Conservation (phyloP, 2,888 invertebrate genomes). For the Cryptus viduatorius region DNA sequence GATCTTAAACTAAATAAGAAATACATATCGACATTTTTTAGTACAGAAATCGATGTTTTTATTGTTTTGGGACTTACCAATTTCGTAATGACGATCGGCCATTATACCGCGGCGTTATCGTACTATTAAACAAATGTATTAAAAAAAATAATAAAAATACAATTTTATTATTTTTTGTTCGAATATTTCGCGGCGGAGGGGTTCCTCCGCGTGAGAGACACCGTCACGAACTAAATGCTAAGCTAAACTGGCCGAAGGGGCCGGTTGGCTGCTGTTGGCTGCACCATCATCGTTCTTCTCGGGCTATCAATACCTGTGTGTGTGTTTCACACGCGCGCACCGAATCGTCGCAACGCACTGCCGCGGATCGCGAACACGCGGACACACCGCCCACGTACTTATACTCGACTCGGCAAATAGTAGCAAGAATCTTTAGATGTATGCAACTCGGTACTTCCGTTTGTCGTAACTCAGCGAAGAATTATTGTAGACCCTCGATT, state of each 20-base stretch:
- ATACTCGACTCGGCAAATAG: conserved; percentile 1
- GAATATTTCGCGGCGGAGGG: conserved; percentile 56
- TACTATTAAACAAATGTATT: conserved; percentile 7
- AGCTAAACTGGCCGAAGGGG: conserved; percentile 62
- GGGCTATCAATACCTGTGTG: conserved; percentile 28
- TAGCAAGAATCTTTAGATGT: background rate
- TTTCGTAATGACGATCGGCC: conserved; percentile 65
- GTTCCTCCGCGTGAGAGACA: conserved; percentile 78
- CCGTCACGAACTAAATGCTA: conserved; percentile 77
- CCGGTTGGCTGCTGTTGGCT: conserved; percentile 40
- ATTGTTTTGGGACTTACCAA: conserved; percentile 41
- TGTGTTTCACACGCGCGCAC: conserved; percentile 52
- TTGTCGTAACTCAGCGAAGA: background rate
- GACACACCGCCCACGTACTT: background rate
- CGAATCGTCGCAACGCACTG: conserved; percentile 7
- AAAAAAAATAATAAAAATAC: conserved; percentile 29
- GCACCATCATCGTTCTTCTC: conserved; percentile 46
- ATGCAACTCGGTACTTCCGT: background rate
- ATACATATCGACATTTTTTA: background rate
- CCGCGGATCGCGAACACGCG: conserved; percentile 18
- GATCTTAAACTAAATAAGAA: background rate
- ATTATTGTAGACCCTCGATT: background rate
- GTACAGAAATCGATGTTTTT: background rate
- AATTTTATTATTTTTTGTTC: conserved; percentile 11
- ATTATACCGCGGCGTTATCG: conserved; percentile 41